Evolutionary conservation across 2,888 invertebrate species (phyloP), one percentile per base, ranked within the genome.

Genomic region (Temnothorax ravouxi): DNA sequence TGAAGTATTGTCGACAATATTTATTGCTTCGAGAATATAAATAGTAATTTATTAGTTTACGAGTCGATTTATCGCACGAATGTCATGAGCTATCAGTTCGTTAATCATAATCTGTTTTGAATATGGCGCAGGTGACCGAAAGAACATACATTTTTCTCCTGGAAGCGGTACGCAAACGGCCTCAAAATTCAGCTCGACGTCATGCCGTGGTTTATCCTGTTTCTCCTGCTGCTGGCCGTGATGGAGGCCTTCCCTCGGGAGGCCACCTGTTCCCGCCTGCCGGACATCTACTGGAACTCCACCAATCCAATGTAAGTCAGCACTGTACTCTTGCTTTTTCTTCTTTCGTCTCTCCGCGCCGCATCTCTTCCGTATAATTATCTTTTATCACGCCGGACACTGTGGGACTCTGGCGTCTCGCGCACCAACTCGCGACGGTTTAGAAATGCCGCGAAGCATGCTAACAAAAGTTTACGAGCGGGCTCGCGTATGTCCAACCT

Each of bases 241-340:
- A 95, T 95, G 95, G 95, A 95, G 94, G 95, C 95, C 89, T 95
- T 95, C 92, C 95, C 95, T 52, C 93, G 95, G 91, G 95, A 95
- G 93, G 95, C 95, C 89, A 95, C 95, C 90, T 95, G 95, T 93
- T 95, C 95, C 91, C 94, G 95, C 88, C 94, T 95, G 88, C 95
- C 95, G 93, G 95, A 96, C 94, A 95, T 96, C 92, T 95, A 95
- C 92, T 96, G 96, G 96, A 96, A 96, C 94, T 95, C 95, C 91
- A 95, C 95, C 92, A 96, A 95, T 94, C 95, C 96, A 95, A 96
- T 96, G 96, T 96, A 94, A 95, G 96, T 95, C 71, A 77, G 61
- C 50, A 74, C 50, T 5, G 5, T 34, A 34, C 34, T 5, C 3
- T 29, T 29, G 34, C 34, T 4, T 34, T 34, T 34, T 6, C 6